These are phyloP conservation scores for Dallia pectoralis DNA, from an alignment of 2,797 vertebrate genomes.

Conservation along the genomic window DNA sequence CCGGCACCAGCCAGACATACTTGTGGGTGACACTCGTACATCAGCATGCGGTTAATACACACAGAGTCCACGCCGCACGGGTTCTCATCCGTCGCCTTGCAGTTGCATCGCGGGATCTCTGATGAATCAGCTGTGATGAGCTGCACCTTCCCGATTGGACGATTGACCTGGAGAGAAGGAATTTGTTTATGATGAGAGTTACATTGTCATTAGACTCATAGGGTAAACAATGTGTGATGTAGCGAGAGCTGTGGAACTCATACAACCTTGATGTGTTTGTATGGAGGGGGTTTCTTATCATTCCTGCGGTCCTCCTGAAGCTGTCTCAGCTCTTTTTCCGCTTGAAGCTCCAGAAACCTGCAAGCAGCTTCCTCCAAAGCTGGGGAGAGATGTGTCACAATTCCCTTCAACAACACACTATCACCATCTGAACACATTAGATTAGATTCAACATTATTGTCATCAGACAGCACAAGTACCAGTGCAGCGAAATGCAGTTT, in stretches of 20 bases:
- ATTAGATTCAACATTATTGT: too few species aligned
- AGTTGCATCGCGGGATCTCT: conserved; percentile 95
- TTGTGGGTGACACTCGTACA: conserved; percentile 94
- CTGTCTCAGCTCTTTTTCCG: conserved; percentile 92
- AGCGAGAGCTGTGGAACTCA: background rate
- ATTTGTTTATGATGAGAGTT: background rate
- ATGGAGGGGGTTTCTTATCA: conserved; percentile 94
- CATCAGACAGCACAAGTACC: too few species aligned
- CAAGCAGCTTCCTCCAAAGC: conserved; percentile 93
- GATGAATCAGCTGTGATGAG: conserved; percentile 94
- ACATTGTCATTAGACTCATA: background rate
- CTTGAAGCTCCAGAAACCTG: conserved; percentile 93
- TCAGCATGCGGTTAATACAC: conserved; percentile 97
- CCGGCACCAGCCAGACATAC: conserved; percentile 88
- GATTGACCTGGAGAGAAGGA: conserved; percentile 81
- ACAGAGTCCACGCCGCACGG: conserved; percentile 94
- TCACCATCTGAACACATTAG: too few species aligned
- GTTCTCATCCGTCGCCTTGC: conserved; percentile 89
- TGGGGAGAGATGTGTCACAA: conserved; percentile 46
- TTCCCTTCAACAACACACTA: background rate
- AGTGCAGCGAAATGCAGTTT: too few species aligned
- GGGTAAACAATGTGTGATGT: background rate
- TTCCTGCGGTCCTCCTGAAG: conserved; percentile 95
- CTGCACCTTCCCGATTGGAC: conserved; percentile 93
- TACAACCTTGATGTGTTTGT: conserved; percentile 95